A percentile compares a stretch with the other conserved stretches of the same genome.
Evolutionary conservation across 2,888 invertebrate genomes (phyloP).

Genomic region (Drosophila barbarae): DNA sequence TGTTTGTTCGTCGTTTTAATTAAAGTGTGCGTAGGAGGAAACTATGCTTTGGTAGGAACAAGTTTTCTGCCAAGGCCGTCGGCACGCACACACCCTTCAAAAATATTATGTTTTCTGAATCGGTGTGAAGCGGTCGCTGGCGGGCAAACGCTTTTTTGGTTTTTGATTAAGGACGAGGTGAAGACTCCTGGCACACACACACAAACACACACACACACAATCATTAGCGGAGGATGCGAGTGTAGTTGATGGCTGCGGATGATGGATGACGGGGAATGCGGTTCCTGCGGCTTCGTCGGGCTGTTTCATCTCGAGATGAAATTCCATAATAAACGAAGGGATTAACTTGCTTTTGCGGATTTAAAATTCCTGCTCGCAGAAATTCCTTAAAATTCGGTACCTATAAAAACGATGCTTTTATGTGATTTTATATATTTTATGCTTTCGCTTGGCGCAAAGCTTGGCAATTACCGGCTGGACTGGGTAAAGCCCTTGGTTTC

Average conservation of each 20-base stretch:
- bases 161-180: constrained; percentile 28
- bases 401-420: constrained; percentile 21
- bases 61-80: constrained; percentile 34
- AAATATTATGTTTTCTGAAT: constrained; percentile 36
- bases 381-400: constrained; percentile 13
- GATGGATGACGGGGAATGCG: constrained; percentile 53
- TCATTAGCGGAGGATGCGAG: constrained; percentile 58
- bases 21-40: constrained; percentile 50
- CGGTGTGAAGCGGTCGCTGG: constrained; percentile 17
- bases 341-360: constrained; percentile 25
- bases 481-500: constrained; percentile 8
- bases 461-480: constrained; percentile 20
- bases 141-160: constrained; percentile 26
- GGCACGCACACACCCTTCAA: constrained; percentile 30
- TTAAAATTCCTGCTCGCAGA: constrained; percentile 14
- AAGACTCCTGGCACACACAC: constrained; percentile 48
- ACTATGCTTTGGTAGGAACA: constrained; percentile 27
- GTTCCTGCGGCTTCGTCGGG: constrained; percentile 13
- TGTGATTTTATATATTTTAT: constrained; percentile 15
- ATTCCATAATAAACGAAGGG: constrained; percentile 25
- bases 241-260: constrained; percentile 18
- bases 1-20: constrained; percentile 63
- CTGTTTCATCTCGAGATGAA: constrained; percentile 25
- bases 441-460: constrained; percentile 7
- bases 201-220: constrained; percentile 59